These are phyloP conservation scores for Phortica okadai DNA, from an alignment of 2,888 invertebrate species.

Conservation along the genomic window DNA sequence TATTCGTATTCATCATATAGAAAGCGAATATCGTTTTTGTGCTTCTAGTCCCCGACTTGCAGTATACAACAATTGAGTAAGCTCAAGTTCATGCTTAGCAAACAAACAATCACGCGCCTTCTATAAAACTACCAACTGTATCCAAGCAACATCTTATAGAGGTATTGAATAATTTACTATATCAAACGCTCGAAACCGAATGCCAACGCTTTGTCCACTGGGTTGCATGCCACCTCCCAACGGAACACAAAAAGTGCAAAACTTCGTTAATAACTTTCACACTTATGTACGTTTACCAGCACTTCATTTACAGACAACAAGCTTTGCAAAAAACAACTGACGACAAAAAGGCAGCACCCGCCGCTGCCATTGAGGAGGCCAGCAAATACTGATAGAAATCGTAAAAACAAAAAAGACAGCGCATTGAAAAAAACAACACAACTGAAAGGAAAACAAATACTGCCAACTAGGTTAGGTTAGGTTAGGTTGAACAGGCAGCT, in stretches of 20 bases:
- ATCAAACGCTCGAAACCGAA: neutral
- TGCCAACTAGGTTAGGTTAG: too few relatives aligned
- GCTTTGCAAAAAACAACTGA: neutral
- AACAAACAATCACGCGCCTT: too few relatives aligned
- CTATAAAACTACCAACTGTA: too few relatives aligned
- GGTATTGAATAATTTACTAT: too few relatives aligned
- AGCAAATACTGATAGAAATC: neutral
- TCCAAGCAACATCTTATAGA: too few relatives aligned
- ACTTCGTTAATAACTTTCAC: constrained; percentile 30
- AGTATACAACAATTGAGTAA: too few relatives aligned
- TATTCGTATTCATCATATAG: too few relatives aligned
- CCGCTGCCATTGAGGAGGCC: neutral
- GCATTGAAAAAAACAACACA: neutral
- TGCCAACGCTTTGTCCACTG: constrained; percentile 7
- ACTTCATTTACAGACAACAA: constrained; percentile 29
- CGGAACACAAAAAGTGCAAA: neutral
- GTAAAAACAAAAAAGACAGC: neutral
- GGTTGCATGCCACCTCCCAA: neutral
- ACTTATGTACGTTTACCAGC: constrained; percentile 23
- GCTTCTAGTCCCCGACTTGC: too few relatives aligned
- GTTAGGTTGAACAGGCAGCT: too few relatives aligned
- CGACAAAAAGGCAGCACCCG: constrained; percentile 54
- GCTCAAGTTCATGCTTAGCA: too few relatives aligned
- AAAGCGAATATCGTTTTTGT: too few relatives aligned
- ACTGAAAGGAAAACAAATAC: constrained; percentile 5